phyloP scores from a whole-genome alignment of 1,140 invertebrate genomes.

The Trachelipus rathkii region DNA sequence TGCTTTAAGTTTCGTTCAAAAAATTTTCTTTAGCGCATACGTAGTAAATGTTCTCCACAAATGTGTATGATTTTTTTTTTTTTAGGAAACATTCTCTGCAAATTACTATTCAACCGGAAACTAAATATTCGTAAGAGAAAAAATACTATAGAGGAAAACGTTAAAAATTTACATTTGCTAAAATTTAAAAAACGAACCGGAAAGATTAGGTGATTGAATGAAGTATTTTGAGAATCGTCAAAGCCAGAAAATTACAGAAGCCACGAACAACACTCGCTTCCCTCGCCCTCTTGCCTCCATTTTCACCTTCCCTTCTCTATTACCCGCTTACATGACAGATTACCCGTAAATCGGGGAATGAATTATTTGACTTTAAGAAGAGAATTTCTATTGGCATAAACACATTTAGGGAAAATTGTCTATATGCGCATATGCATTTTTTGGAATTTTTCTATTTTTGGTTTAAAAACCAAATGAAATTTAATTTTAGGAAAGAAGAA shows the following conservation, averaged over 20 bases:
- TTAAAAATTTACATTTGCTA: no score
- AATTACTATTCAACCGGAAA: no score
- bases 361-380: neutral
- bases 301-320: neutral
- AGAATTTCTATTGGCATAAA: neutral
- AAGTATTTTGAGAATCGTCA: constrained; percentile 13
- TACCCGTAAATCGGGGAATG: neutral
- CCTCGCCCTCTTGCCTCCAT: constrained; percentile 19
- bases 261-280: constrained; percentile 32
- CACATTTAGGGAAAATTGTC: neutral
- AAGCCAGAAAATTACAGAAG: constrained; percentile 35
- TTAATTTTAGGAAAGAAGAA: neutral
- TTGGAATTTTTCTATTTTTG: no score
- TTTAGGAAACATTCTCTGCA: no score
- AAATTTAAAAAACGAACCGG: constrained; percentile 9
- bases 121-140: no score
- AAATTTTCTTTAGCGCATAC: no score
- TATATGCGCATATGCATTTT: no score
- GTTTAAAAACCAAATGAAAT: no score
- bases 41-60: no score
- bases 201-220: constrained; percentile 19
- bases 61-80: no score
- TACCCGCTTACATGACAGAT: constrained; percentile 2
- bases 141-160: neutral
- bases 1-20: no score